phyloP scores from a whole-genome alignment of 2,113 vertebrate genomes.

The Danio rerio region DNA sequence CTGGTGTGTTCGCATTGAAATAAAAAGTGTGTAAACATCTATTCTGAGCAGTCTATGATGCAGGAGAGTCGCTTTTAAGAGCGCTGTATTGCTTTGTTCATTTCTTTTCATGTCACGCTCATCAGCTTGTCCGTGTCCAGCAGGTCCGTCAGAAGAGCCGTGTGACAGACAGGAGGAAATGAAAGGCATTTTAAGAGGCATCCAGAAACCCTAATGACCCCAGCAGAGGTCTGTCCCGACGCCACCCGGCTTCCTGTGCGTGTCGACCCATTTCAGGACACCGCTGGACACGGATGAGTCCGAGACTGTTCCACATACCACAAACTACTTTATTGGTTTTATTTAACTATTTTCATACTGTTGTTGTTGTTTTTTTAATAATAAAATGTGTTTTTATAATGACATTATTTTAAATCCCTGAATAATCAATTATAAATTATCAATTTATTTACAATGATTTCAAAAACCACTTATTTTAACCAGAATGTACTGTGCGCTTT shows the following conservation, averaged over 20 bases:
- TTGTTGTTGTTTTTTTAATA: no score
- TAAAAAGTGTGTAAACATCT: constrained; percentile 48
- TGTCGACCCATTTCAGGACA: constrained; percentile 16
- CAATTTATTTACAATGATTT: no score
- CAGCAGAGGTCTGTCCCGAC: constrained; percentile 23
- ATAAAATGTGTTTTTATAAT: no score
- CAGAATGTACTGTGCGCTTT: no score
- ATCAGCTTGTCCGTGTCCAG: not conserved
- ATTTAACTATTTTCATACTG: not conserved
- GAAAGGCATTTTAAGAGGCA: constrained; percentile 74
- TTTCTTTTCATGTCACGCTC: constrained; percentile 41
- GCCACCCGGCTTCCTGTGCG: constrained; percentile 20
- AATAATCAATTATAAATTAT: no score
- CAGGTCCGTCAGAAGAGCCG: constrained; percentile 46
- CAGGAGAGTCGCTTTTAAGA: constrained; percentile 60
- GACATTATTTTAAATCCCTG: no score
- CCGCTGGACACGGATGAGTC: not conserved
- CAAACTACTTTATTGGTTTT: not conserved
- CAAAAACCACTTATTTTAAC: no score
- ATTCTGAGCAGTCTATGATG: constrained; percentile 47
- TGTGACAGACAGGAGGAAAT: constrained; percentile 76
- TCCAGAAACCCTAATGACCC: constrained; percentile 52
- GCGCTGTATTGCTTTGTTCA: constrained; percentile 48
- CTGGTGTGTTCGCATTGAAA: not conserved
- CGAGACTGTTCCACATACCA: constrained; percentile 53